Evolutionary conservation across 2,113 vertebrate species (phyloP).

Genomic region (Sigmodon hispidus): DNA sequence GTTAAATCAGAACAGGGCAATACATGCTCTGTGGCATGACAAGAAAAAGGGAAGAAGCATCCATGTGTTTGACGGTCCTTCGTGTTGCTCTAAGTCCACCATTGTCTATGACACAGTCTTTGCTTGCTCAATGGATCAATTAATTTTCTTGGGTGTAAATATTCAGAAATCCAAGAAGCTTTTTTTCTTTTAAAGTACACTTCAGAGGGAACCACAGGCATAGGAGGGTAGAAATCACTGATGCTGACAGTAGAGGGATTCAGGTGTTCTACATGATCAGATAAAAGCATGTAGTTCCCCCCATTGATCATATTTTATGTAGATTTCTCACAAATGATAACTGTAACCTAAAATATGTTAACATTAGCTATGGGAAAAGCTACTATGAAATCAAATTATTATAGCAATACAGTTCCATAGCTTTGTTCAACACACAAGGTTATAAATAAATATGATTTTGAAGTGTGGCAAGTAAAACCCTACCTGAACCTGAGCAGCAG

Average conservation of each 20-base stretch:
- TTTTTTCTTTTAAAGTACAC: neutral
- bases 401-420: neutral
- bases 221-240: neutral
- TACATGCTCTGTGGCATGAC: neutral
- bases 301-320: neutral
- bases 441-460: neutral
- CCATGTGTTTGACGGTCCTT: neutral
- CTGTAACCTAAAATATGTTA: conserved; percentile 8
- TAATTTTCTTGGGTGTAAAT: neutral
- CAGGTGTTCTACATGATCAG: neutral
- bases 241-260: neutral
- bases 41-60: neutral
- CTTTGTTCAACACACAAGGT: neutral
- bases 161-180: conserved; percentile 33
- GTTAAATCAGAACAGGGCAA: neutral
- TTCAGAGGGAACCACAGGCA: neutral
- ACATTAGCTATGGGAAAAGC: neutral
- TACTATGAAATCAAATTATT: neutral
- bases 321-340: neutral
- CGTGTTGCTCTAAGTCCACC: neutral
- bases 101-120: neutral
- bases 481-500: neutral
- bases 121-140: neutral
- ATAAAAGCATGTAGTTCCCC: neutral
- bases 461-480: neutral